Evolutionary conservation across 2,113 vertebrate species (phyloP).

Genomic region (Ptyas mucosa): DNA sequence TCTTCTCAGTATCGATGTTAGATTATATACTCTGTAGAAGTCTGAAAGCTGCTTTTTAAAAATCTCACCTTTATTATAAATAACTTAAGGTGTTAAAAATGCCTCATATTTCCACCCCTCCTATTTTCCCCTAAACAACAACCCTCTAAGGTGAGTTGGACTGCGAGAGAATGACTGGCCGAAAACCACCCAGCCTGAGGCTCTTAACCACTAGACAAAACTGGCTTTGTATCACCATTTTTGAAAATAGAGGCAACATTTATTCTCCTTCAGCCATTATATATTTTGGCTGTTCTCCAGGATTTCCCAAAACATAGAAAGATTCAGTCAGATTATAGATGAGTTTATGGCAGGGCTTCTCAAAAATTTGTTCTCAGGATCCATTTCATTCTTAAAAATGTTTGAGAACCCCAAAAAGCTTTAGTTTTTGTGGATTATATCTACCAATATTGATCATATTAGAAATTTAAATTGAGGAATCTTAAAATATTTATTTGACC

Average conservation of each 20-base stretch:
- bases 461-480: neutral
- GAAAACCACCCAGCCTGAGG: neutral
- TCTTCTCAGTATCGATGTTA: neutral
- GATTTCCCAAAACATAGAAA: neutral
- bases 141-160: neutral
- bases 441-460: neutral
- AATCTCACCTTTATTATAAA: too few relatives aligned
- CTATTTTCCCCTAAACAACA: too few relatives aligned
- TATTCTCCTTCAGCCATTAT: neutral
- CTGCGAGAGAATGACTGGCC: neutral
- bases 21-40: neutral
- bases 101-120: too few relatives aligned
- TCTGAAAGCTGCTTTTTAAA: neutral
- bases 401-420: neutral
- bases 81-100: too few relatives aligned
- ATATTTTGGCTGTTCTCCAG: neutral
- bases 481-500: neutral
- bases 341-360: too few relatives aligned
- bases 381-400: neutral
- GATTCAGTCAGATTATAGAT: neutral
- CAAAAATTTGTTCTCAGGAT: neutral
- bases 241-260: neutral
- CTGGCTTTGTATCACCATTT: neutral
- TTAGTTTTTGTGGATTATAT: neutral
- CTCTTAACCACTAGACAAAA: neutral